Percentiles rank a stretch among this genome's conserved stretches.
Evolutionary conservation across 2,888 invertebrate genomes (phyloP).

Genomic region (Ochlodes sylvanus): DNA sequence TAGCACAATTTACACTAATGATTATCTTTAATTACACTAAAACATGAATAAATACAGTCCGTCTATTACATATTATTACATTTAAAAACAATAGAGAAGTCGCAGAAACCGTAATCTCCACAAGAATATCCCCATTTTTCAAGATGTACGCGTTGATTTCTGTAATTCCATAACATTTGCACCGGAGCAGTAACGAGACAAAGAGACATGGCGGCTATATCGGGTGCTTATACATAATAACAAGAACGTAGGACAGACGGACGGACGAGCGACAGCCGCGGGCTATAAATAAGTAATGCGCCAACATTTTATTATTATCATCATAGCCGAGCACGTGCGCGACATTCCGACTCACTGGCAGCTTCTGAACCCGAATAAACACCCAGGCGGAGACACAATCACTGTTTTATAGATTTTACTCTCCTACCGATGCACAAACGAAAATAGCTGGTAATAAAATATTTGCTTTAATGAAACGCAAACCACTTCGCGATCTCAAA

Average conservation of each 20-base stretch:
- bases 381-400: constrained; percentile 36
- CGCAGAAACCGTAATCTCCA: not conserved
- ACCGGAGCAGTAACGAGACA: constrained; percentile 56
- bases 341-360: constrained; percentile 77
- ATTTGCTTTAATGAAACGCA: constrained; percentile 30
- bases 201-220: constrained; percentile 56
- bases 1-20: too few relatives aligned
- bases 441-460: constrained; percentile 25
- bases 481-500: constrained; percentile 20
- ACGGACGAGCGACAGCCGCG: constrained; percentile 83
- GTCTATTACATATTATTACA: too few relatives aligned
- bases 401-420: constrained; percentile 35
- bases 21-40: too few relatives aligned
- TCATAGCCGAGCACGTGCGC: constrained; percentile 79
- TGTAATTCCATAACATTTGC: constrained; percentile 44
- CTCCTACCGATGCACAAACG: constrained; percentile 27
- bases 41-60: too few relatives aligned
- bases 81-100: too few relatives aligned
- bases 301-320: constrained; percentile 84
- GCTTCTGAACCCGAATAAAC: constrained; percentile 50
- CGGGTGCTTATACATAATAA: constrained; percentile 63
- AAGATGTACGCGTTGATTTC: constrained; percentile 23
- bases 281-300: constrained; percentile 85
- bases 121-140: constrained; percentile 8
- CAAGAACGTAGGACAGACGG: constrained; percentile 62